phyloP scores from a whole-genome alignment of 2,113 vertebrate genomes.

The Calyptomena viridis region DNA sequence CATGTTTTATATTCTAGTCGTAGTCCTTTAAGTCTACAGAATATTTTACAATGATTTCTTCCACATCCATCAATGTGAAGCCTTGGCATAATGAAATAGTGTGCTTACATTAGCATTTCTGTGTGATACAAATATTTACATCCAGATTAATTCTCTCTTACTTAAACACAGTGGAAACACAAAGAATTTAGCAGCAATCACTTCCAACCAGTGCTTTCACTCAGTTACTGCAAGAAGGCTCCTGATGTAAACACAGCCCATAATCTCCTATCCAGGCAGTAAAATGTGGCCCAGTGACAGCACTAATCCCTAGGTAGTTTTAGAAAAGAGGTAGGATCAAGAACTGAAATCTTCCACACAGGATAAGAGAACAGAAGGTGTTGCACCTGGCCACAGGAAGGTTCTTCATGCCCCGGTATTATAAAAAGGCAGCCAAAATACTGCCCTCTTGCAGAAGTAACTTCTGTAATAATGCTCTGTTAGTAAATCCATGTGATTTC shows the following conservation, averaged over 20 bases:
- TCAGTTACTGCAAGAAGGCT: background rate
- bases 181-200: background rate
- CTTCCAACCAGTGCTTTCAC: background rate
- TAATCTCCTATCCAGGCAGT: background rate
- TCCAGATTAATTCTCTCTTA: background rate
- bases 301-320: background rate
- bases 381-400: background rate
- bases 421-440: background rate
- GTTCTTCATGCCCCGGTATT: background rate
- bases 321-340: background rate
- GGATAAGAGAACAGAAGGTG: background rate
- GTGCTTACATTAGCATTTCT: background rate
- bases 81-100: background rate
- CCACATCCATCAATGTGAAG: background rate
- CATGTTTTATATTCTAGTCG: background rate
- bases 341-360: background rate
- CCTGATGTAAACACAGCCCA: background rate
- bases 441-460: background rate
- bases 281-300: background rate
- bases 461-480: fast-evolving
- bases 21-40: background rate
- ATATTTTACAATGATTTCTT: background rate
- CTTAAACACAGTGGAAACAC: background rate
- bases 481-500: background rate
- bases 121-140: slow-evolving; percentile 3